These are phyloP conservation scores for Hydrochoerus hydrochaeris DNA, from an alignment of 2,113 vertebrate species.

Conservation along the genomic window DNA sequence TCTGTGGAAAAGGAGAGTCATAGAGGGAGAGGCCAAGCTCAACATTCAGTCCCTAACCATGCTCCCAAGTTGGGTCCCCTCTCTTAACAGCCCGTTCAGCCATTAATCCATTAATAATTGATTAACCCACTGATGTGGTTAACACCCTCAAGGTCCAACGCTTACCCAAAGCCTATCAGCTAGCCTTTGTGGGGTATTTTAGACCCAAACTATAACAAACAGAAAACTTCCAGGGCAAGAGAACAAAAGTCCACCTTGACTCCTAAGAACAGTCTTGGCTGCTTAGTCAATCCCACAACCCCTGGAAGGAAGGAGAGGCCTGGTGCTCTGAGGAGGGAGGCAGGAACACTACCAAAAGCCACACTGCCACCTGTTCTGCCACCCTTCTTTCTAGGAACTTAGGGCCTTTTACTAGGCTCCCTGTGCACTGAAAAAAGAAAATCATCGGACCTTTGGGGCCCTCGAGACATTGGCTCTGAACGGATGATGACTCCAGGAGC, in stretches of 20 bases:
- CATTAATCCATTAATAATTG: not conserved
- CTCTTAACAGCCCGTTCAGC: not conserved
- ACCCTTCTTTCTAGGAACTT: not conserved
- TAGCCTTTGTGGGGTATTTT: not conserved
- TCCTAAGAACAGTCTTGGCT: not conserved
- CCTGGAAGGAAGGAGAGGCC: not conserved
- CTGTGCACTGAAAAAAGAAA: not conserved
- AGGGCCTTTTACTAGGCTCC: no score
- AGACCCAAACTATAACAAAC: not conserved
- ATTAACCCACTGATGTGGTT: not conserved
- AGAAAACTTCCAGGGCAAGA: not conserved
- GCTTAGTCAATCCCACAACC: not conserved
- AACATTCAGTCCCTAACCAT: not conserved
- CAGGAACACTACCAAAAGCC: not conserved
- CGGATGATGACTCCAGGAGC: no score
- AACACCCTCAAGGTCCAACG: not conserved
- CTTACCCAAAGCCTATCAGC: not conserved
- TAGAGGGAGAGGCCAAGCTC: not conserved
- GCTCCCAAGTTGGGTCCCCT: not conserved
- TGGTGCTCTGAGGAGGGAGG: not conserved
- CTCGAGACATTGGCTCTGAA: not conserved
- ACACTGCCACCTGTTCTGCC: not conserved
- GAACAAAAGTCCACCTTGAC: not conserved
- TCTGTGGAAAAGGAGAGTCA: not conserved
- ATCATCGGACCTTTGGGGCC: not conserved